Base-by-base conservation (phyloP, 2,888 invertebrate species). In the Auanema freiburgensis region DNA sequence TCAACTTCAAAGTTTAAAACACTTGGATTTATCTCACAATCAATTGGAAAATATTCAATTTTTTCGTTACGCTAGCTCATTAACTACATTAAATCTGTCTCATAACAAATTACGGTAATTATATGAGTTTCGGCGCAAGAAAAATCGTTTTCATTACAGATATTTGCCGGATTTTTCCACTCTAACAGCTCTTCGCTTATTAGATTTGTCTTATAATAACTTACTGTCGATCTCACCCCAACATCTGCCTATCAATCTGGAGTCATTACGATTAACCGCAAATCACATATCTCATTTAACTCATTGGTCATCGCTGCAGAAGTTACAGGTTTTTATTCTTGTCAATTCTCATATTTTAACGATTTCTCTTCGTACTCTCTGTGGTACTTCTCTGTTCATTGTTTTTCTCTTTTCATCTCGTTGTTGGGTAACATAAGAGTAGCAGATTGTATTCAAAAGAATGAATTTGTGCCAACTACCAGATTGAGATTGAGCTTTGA, bases 131-230 rank as follows among this genome's bases (percentile, higher is more conserved):
- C 8, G 6, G 3, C 8, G 46, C 63, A 33, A 33, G 33, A 33
- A 33, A 33, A 33, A 33, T 8, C 33, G 3, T 33, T 33, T 33
- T 33, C 33, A 33, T 33, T 33, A 3, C 69, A 72, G 72, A 24
- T 69, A 67, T 52, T 66, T 72, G 10, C 72, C 72, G 8, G 72
- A 72, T 51, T 63, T 72, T 64, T 72, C 72, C 16, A 65, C 67
- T 41, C 55, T 72, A 44, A 65, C 65, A 11, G 58, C 63, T 43
- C 58, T 72, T 0, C 67, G 65, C n/a, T 62, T 72, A 21, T 51
- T 72, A 12, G 72, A 72, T 52, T 16, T 72, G 40, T 69, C 69
- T 10, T 66, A 69, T 53, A 72, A 72, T 46, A 63, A 54, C 10
- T 61, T 72, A 12, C 59, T 67, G 1, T 63, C 66, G 0, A 65